These are phyloP conservation scores for Coryphaenoides rupestris DNA, from an alignment of 2,113 vertebrate genomes.

Conservation along the genomic window DNA sequence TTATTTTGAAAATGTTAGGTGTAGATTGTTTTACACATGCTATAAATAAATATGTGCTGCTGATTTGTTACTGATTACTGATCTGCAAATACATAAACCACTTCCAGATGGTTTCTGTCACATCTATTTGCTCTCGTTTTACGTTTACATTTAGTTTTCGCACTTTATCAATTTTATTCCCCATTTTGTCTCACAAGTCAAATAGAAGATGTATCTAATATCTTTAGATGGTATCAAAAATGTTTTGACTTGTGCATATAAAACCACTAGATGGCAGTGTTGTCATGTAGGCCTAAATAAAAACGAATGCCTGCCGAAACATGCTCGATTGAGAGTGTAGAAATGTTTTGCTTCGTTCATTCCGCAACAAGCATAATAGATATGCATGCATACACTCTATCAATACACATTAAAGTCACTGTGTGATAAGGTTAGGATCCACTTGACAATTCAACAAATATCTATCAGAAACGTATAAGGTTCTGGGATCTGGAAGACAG, in stretches of 20 bases:
- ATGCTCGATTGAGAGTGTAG: constrained; percentile 1
- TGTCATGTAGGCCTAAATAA: constrained; percentile 41
- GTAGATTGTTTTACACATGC: too few relatives aligned
- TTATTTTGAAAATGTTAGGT: too few relatives aligned
- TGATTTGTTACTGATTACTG: too few relatives aligned
- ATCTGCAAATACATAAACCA: too few relatives aligned
- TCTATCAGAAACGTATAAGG: not conserved
- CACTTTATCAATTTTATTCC: too few relatives aligned
- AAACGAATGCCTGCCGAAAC: not conserved
- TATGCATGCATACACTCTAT: constrained; percentile 16
- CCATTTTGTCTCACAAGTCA: too few relatives aligned
- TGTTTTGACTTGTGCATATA: not conserved
- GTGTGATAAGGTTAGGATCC: constrained; percentile 35
- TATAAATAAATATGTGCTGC: too few relatives aligned
- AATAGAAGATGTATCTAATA: too few relatives aligned
- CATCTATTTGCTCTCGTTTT: not conserved
- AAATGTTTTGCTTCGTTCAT: constrained; percentile 20
- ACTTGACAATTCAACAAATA: constrained; percentile 9
- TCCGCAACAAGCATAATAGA: constrained; percentile 8
- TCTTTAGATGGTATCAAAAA: not conserved
- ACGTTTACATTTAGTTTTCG: too few relatives aligned
- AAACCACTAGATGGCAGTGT: constrained; percentile 48
- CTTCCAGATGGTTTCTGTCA: too few relatives aligned
- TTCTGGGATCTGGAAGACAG: not conserved
- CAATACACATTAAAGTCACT: constrained; percentile 28